These are phyloP conservation scores for Trichomycterus rosablanca DNA, from an alignment of 2,113 vertebrate species.

Conservation along the genomic window DNA sequence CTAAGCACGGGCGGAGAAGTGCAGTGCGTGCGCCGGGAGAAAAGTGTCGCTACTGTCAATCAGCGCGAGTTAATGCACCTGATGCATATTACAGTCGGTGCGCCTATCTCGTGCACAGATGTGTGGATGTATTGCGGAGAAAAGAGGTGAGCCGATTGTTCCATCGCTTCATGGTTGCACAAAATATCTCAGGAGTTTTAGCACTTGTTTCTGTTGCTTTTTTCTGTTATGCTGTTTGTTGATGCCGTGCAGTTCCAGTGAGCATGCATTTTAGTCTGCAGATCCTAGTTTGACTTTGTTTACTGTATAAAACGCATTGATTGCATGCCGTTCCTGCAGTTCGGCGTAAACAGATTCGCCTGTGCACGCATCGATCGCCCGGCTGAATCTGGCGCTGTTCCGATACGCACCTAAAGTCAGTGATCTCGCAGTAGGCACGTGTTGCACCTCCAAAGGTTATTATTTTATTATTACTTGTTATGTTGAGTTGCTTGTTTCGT, in stretches of 20 bases:
- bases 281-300: too few species aligned
- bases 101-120: not conserved
- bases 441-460: not conserved
- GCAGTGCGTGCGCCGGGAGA: slow-evolving; percentile 15
- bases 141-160: not conserved
- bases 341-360: not conserved
- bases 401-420: not conserved
- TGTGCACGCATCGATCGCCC: not conserved
- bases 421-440: not conserved
- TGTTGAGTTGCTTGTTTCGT: too few species aligned
- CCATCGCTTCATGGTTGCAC: not conserved
- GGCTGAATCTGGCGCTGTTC: not conserved
- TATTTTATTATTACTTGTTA: too few species aligned
- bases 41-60: slow-evolving; percentile 6
- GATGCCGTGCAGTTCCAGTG: too few species aligned
- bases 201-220: too few species aligned
- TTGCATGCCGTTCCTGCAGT: not conserved
- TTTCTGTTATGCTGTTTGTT: too few species aligned
- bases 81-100: slow-evolving; percentile 8
- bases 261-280: too few species aligned
- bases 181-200: not conserved
- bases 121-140: not conserved
- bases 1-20: slow-evolving; percentile 31
- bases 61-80: slow-evolving; percentile 5
- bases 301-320: not conserved